phyloP scores from a whole-genome alignment of 2,113 vertebrate genomes.

The Phalacrocorax brasilianus region DNA sequence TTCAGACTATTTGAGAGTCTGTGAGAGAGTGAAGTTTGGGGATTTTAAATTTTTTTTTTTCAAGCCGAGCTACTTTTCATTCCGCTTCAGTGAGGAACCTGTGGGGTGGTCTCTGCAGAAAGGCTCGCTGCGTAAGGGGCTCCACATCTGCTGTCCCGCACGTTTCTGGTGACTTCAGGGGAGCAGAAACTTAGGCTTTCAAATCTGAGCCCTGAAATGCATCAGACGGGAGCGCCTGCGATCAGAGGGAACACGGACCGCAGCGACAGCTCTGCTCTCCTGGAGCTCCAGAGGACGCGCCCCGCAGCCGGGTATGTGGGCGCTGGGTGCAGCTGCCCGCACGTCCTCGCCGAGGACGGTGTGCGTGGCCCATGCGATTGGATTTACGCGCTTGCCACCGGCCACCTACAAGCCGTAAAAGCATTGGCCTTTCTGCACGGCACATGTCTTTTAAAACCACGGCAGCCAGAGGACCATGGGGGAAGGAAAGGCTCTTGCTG shows the following conservation, averaged over 20 bases:
- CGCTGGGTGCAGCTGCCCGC: background rate
- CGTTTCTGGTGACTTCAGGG: background rate
- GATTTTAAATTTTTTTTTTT: background rate
- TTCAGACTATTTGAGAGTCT: background rate
- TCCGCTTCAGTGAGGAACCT: background rate
- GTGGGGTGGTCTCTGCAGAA: background rate
- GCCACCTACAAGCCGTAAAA: background rate
- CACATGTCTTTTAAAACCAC: fast-evolving
- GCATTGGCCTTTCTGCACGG: background rate
- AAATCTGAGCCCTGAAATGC: background rate
- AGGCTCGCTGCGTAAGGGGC: background rate
- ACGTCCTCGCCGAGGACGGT: background rate
- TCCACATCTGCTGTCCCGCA: background rate
- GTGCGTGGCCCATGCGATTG: background rate
- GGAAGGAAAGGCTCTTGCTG: background rate
- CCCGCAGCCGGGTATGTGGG: background rate
- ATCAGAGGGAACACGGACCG: background rate
- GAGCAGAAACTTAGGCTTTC: background rate
- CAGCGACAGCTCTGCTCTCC: too few species aligned
- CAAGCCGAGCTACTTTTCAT: background rate
- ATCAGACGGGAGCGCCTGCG: background rate
- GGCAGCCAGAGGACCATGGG: background rate
- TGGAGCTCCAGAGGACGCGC: background rate
- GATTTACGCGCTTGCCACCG: background rate
- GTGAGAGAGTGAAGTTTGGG: background rate